Base-by-base conservation (phyloP, 2,888 invertebrate species). In the Oscheius sp. region DNA sequence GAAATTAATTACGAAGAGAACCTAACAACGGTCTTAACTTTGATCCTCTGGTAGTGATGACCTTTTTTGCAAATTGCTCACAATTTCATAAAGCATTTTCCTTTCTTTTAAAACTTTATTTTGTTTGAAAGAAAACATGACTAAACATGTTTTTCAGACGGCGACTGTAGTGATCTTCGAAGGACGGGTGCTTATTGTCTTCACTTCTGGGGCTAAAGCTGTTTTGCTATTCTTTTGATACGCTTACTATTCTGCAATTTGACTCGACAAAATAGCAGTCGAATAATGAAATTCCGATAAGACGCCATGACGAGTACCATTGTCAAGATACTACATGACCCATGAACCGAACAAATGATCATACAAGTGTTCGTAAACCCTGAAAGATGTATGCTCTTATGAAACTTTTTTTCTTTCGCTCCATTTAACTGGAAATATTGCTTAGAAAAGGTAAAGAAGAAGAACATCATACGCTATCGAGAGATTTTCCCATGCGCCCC, bases 291-390 rank as follows among this genome's bases (percentile, higher is more conserved):
- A 8, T 39, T 42, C 5, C 61, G 42, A 25, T 61, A 61, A 15
- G 23, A 15, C 15, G n/a, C 20, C 45, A 61, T 61, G 29, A 61
- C 45, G 3, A 61, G 25, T 8, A 61, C 2, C 61, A 61, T 42
- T 0, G 61, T 61, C 17, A 61, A n/a, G 27, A 45, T 61, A 29
- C 45, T 29, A 20, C 61, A 61, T 3, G 61, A 29, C 1, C 61
- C 61, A 15, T 61, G 42, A 5, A 61, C 2, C 8, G 61, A 61
- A 3, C 23, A 23, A 27, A 27, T 45, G 17, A 61, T 45, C 61
- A 61, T 61, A 4, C 61, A 25, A 20, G 45, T 42, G 45, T 61
- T 45, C 8, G 61, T 61, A 25, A 61, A 45, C 8, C 45, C 61
- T 61, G n/a, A 37, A 57, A 20, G n/a, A n/a, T n/a, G n/a, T n/a